Evolutionary conservation across 2,797 vertebrate species (phyloP), one percentile per base, ranked within the genome.

Genomic region (Syngnathus acus): DNA sequence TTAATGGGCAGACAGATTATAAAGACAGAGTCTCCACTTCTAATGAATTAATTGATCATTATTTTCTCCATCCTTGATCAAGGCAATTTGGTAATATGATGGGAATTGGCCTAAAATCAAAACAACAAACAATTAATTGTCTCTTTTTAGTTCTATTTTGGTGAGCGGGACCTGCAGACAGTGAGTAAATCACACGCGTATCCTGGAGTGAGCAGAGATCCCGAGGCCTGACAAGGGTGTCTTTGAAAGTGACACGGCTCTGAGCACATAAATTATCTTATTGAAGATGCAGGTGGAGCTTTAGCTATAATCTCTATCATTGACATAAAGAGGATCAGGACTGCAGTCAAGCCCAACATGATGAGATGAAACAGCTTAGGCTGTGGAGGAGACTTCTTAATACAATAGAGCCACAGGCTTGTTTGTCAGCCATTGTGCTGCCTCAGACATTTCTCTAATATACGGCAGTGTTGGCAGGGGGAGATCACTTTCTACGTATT

Each of bases 301-400:
- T 84, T 72, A 50, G 68, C 73, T 75, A 62, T 89, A 89, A 89
- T 89, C 85, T 82, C 86, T 67, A 78, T 87, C 83, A 87, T 88
- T 87, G 86, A 85, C 76, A 88, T 74, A 83, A 82, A 85, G 75
- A 87, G 84, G 83, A 89, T 88, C 86, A 88, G 75, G 84, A 69
- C 80, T 77, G 75, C 76, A 78, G 71, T 74, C 80, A 75, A 81
- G 61, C 80, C 72, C 73, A 65, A 75, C 78, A 75, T 72, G 78
- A 86, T 83, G 75, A 83, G 78, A 85, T 87, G 79, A 86, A 77
- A 74, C 67, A 57, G 78, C 72, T 80, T 76, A 81, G 68, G 74
- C 73, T 48, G 74, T 64, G 69, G 67, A 67, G 66, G 72, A 81
- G 78, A 84, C 85, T 68, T 77, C 63, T 64, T 72, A 70, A 81